Percentiles rank a stretch among this genome's conserved stretches.
phyloP scores from a whole-genome alignment of 2,113 vertebrate species.

The Ia io region DNA sequence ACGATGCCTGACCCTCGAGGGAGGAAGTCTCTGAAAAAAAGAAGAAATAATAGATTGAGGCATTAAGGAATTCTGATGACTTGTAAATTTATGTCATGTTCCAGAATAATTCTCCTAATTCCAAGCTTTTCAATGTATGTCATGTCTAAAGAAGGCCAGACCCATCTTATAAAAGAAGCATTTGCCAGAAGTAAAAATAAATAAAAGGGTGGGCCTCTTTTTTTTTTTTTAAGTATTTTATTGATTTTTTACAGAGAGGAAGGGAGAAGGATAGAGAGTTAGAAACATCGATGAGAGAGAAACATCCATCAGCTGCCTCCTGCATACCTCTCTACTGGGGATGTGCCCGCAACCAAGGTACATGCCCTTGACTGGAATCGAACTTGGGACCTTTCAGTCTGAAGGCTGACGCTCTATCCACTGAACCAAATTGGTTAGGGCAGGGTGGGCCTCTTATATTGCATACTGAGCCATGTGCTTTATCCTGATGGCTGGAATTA shows the following conservation, averaged over 20 bases:
- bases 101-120: neutral
- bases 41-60: neutral
- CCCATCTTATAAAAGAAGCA: neutral
- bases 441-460: neutral
- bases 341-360: too few species aligned
- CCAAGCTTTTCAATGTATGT: neutral
- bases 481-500: neutral
- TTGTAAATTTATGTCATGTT: neutral
- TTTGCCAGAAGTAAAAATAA: neutral
- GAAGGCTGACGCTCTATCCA: too few species aligned
- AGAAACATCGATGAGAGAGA: too few species aligned
- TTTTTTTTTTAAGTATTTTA: too few species aligned
- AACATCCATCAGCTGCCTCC: too few species aligned
- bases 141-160: neutral
- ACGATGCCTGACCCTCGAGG: conserved; percentile 87
- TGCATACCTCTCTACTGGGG: too few species aligned
- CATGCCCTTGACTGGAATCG: too few species aligned
- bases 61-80: neutral
- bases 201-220: too few species aligned
- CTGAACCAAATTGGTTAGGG: too few species aligned
- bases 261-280: too few species aligned
- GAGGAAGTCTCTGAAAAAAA: conserved; percentile 83
- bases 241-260: too few species aligned
- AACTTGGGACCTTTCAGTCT: too few species aligned
- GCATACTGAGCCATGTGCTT: neutral